phyloP scores from a whole-genome alignment of 2,797 vertebrate genomes.

The Urocyon cinereoargenteus region DNA sequence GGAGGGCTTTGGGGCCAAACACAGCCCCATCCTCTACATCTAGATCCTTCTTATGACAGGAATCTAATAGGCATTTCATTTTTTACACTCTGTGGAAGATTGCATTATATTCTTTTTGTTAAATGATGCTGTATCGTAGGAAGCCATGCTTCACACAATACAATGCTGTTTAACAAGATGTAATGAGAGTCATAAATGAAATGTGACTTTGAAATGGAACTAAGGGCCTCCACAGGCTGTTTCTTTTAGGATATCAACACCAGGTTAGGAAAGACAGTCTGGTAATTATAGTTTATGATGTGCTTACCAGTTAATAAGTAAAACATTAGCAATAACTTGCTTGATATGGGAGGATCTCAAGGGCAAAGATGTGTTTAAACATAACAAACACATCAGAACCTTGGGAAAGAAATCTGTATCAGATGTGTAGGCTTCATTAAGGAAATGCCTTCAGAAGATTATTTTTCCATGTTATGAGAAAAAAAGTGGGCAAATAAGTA shows the following conservation, averaged over 20 bases:
- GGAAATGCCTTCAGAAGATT: slow-evolving; percentile 69
- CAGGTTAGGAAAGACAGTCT: neutral
- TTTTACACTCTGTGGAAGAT: neutral
- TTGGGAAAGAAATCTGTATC: slow-evolving; percentile 24
- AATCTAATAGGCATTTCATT: slow-evolving; percentile 37
- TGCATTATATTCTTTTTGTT: neutral
- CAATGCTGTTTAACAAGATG: neutral
- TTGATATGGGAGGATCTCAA: neutral
- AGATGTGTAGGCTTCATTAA: slow-evolving; percentile 36
- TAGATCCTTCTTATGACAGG: neutral
- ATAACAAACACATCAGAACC: slow-evolving; percentile 17
- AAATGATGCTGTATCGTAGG: neutral
- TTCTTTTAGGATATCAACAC: neutral
- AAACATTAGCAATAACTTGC: neutral
- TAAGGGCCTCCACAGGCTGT: slow-evolving; percentile 1
- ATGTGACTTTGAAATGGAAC: slow-evolving; percentile 9
- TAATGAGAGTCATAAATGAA: neutral
- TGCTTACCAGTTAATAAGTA: slow-evolving; percentile 50
- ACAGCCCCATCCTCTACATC: neutral
- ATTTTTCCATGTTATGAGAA: slow-evolving; percentile 77
- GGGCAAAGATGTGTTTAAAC: slow-evolving; percentile 57
- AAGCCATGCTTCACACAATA: neutral
- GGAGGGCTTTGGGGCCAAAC: neutral
- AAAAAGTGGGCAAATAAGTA: slow-evolving; percentile 76
- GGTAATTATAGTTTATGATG: slow-evolving; percentile 50